Evolutionary conservation across 2,888 invertebrate genomes (phyloP).

Genomic region (Eudemis profundana): DNA sequence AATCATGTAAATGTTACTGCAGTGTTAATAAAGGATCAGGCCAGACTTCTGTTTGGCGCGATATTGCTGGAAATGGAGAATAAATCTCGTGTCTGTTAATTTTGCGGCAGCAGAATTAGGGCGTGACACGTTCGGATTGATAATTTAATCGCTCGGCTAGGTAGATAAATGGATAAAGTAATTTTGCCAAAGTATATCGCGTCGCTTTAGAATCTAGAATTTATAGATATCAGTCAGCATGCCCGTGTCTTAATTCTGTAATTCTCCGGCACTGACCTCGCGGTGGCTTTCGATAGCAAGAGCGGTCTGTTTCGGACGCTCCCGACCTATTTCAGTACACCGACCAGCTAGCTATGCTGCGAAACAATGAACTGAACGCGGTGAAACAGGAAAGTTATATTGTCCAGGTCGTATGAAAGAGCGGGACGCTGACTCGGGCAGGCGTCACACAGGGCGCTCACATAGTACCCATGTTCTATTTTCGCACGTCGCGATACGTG

Average conservation of each 20-base stretch:
- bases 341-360: conserved; percentile 76
- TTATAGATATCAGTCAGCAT: conserved; percentile 37
- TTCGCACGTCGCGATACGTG: conserved; percentile 83
- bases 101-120: conserved; percentile 21
- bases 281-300: conserved; percentile 77
- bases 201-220: conserved; percentile 7
- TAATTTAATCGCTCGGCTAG: conserved; percentile 45
- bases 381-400: conserved; percentile 74
- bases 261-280: conserved; percentile 81
- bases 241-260: conserved; percentile 55
- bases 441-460: conserved; percentile 80
- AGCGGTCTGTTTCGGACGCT: conserved; percentile 81
- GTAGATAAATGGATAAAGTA: conserved; percentile 57
- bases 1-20: conserved; percentile 63
- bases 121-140: conserved; percentile 22
- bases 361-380: conserved; percentile 82
- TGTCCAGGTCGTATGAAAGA: conserved; percentile 65
- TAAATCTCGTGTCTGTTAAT: conserved; percentile 17
- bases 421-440: conserved; percentile 67
- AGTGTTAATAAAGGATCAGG: conserved; percentile 32
- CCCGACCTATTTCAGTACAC: conserved; percentile 83
- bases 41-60: conserved; percentile 7
- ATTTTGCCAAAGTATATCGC: conserved; percentile 46
- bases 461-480: conserved; percentile 82
- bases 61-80: conserved; percentile 15